These are phyloP conservation scores for Drosophila mayri DNA, from an alignment of 1,140 invertebrate species.

Conservation along the genomic window DNA sequence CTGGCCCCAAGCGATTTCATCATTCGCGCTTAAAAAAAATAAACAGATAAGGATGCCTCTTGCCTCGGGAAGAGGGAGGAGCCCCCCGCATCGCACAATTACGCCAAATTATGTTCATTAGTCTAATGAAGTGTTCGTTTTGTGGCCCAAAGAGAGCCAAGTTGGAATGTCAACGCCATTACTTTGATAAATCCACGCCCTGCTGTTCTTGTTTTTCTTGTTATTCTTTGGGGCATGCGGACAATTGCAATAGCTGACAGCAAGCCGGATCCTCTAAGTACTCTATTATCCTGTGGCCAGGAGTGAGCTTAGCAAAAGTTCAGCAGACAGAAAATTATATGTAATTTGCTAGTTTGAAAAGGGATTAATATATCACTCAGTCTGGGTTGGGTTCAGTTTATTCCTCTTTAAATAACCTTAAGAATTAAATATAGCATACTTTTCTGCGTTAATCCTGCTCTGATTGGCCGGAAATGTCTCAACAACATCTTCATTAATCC, in stretches of 20 bases:
- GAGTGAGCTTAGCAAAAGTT: not conserved
- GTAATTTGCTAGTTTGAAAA: not conserved
- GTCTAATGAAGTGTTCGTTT: slow-evolving; percentile 73
- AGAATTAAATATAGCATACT: not conserved
- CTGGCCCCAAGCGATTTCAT: slow-evolving; percentile 34
- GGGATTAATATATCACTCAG: not conserved
- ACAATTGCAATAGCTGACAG: slow-evolving; percentile 30
- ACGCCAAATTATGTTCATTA: slow-evolving; percentile 76
- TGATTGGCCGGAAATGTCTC: slow-evolving; percentile 28
- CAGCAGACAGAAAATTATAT: slow-evolving; percentile 12
- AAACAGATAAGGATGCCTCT: slow-evolving; percentile 26
- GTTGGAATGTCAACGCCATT: slow-evolving; percentile 18
- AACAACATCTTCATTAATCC: not conserved
- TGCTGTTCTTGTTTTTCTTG: slow-evolving; percentile 17
- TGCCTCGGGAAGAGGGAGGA: slow-evolving; percentile 1
- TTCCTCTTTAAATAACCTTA: not conserved
- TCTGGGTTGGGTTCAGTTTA: not conserved
- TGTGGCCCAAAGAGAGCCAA: slow-evolving; percentile 38
- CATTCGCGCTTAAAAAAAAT: slow-evolving; percentile 24
- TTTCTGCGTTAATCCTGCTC: not conserved
- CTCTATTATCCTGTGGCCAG: slow-evolving; percentile 29
- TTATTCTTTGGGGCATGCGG: not conserved
- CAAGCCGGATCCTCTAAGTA: not conserved
- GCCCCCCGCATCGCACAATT: slow-evolving; percentile 59
- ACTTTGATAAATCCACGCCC: slow-evolving; percentile 43